phyloP scores from a whole-genome alignment of 2,888 invertebrate genomes.

The Apomyelois bistriatella region DNA sequence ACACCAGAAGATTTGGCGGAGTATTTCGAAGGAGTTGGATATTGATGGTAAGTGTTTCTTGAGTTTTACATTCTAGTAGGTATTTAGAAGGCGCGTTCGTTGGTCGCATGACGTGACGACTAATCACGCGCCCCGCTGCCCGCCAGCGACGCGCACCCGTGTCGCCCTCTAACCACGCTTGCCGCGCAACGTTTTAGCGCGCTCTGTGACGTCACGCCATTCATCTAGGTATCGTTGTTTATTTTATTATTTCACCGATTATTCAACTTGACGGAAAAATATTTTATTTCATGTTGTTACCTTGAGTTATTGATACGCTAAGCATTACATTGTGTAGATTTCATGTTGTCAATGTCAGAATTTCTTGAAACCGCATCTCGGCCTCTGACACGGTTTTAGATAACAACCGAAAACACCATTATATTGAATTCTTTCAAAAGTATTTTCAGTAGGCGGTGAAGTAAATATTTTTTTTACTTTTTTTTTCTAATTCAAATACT shows the following conservation, averaged over 20 bases:
- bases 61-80: background rate
- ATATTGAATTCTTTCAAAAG: no score
- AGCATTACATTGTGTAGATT: no score
- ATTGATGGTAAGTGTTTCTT: conserved; percentile 24
- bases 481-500: no score
- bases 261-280: no score
- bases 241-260: background rate
- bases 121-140: conserved; percentile 1
- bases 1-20: conserved; percentile 24
- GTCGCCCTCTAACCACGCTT: background rate
- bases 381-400: no score
- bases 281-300: no score
- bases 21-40: conserved; percentile 23
- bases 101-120: background rate
- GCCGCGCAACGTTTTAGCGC: background rate
- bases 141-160: background rate
- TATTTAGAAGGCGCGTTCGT: background rate
- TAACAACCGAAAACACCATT: no score
- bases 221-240: background rate
- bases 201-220: background rate
- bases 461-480: no score
- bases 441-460: no score
- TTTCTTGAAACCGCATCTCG: no score
- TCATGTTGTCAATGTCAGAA: no score
- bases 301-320: no score